Evolutionary conservation across 2,888 invertebrate species (phyloP).

Genomic region (Lasioglossum oenotherae): DNA sequence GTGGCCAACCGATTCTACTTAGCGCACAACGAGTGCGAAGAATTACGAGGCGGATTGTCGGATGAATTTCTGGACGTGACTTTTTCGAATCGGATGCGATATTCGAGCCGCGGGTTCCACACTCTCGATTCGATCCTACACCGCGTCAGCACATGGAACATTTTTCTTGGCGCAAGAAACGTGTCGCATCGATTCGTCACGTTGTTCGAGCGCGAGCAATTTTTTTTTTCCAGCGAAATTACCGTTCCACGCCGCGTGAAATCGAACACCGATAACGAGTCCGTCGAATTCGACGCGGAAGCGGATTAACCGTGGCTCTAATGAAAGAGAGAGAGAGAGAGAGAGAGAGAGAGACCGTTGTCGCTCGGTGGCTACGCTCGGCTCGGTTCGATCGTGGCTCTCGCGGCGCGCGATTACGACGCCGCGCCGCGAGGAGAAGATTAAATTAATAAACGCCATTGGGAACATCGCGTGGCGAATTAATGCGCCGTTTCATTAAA

Average conservation of each 20-base stretch:
- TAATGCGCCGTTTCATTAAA: slow-evolving; percentile 9
- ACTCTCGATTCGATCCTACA: not conserved
- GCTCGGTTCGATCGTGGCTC: not conserved
- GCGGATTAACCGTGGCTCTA: slow-evolving; percentile 40
- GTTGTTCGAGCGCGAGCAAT: slow-evolving; percentile 8
- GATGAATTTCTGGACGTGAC: not conserved
- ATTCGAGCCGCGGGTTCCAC: not conserved
- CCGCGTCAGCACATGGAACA: not conserved
- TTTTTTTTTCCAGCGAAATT: slow-evolving; percentile 31
- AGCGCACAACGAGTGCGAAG: not conserved
- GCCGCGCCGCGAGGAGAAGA: slow-evolving; percentile 20
- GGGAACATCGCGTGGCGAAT: slow-evolving; percentile 30
- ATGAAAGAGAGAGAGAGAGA: slow-evolving; percentile 6
- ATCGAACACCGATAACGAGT: slow-evolving; percentile 53
- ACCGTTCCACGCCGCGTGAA: slow-evolving; percentile 22
- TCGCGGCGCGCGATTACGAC: slow-evolving; percentile 9
- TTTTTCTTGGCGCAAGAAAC: not conserved
- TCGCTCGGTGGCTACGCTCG: not conserved
- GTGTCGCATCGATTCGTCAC: slow-evolving; percentile 1
- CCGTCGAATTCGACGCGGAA: slow-evolving; percentile 44
- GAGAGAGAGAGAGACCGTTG: not conserved
- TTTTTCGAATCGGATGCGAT: not conserved
- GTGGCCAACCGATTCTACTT: not conserved
- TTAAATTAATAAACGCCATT: slow-evolving; percentile 37
- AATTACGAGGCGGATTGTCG: not conserved